These are phyloP conservation scores for Trinectes maculatus DNA, from an alignment of 2,113 vertebrate genomes.

Conservation along the genomic window DNA sequence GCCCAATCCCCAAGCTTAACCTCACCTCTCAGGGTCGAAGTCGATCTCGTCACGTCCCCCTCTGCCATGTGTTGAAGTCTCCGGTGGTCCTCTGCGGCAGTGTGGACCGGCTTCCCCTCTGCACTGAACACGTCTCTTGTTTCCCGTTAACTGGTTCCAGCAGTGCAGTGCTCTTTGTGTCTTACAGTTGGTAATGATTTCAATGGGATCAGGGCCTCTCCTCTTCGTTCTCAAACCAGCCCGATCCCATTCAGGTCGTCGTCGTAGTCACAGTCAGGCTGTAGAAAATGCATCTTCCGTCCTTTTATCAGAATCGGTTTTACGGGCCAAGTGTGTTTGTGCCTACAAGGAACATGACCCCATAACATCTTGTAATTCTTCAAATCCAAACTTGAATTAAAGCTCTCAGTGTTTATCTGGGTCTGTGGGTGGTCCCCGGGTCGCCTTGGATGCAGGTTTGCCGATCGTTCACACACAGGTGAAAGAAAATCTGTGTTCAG, in stretches of 20 bases:
- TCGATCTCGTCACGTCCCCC: background rate
- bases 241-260: background rate
- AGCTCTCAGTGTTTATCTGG: background rate
- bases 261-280: background rate
- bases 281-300: background rate
- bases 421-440: conserved; percentile 12
- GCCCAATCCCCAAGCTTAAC: conserved; percentile 21
- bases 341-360: background rate
- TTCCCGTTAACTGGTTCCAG: conserved; percentile 71
- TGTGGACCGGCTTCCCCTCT: conserved; percentile 18
- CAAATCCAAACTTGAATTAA: too few relatives aligned
- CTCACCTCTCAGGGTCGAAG: conserved; percentile 27
- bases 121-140: conserved; percentile 50
- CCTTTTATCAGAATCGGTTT: background rate
- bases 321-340: background rate
- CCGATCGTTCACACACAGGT: background rate
- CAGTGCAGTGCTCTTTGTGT: conserved; percentile 27
- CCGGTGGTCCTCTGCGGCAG: conserved; percentile 43
- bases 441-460: background rate
- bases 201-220: conserved; percentile 24
- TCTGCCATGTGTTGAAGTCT: conserved; percentile 27
- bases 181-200: conserved; percentile 66
- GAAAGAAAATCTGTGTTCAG: background rate
- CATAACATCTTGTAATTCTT: background rate
- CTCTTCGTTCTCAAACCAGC: background rate